phyloP scores from a whole-genome alignment of 2,113 vertebrate genomes.

The Megaceryle maxima region DNA sequence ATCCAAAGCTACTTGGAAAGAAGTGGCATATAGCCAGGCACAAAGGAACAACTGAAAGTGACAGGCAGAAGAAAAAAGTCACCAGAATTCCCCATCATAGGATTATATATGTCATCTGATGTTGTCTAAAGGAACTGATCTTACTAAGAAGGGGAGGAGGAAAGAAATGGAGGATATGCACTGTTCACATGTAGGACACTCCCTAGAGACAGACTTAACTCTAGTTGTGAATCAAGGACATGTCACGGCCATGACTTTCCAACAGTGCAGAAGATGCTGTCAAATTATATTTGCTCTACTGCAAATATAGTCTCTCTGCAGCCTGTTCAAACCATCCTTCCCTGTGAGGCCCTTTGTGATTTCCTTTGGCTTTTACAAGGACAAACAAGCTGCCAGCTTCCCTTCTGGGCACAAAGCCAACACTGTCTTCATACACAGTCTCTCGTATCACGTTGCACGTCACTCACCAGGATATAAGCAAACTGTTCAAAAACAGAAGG shows the following conservation, averaged over 20 bases:
- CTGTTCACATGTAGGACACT: not conserved
- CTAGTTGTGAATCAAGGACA: not conserved
- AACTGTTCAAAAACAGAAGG: not conserved
- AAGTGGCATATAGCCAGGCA: not conserved
- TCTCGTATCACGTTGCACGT: not conserved
- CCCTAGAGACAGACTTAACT: not conserved
- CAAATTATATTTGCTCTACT: not conserved
- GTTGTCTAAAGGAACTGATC: not conserved
- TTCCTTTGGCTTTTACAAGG: not conserved
- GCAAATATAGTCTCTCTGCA: not conserved
- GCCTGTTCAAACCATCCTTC: not conserved
- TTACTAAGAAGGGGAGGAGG: not conserved
- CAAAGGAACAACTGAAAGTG: constrained; percentile 3
- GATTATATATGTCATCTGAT: not conserved
- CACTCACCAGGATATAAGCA: not conserved
- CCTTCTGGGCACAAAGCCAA: not conserved
- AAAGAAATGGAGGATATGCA: not conserved
- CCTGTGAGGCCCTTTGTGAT: not conserved
- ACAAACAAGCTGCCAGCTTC: not conserved
- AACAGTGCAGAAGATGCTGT: not conserved
- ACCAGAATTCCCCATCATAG: not conserved
- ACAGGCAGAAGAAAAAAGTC: constrained; percentile 26
- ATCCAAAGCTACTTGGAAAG: not conserved
- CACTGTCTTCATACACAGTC: not conserved
- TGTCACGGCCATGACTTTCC: not conserved